These are phyloP conservation scores for Ennomos fuscantarius DNA, from an alignment of 2,888 invertebrate genomes.

Conservation along the genomic window DNA sequence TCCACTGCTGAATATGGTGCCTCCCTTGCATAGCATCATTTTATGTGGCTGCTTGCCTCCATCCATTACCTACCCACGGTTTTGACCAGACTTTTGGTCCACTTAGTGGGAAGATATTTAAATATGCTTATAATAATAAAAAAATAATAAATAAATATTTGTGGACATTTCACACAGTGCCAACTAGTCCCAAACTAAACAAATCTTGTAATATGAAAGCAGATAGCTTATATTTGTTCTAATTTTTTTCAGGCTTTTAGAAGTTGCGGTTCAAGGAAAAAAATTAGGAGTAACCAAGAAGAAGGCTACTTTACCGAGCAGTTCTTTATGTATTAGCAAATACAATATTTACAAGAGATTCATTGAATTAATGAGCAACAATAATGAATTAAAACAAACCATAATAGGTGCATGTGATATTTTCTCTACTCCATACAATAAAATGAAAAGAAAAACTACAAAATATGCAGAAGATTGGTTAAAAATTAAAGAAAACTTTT, in stretches of 20 bases:
- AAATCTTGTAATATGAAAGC: too few species aligned
- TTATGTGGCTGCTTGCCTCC: too few species aligned
- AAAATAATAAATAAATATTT: too few species aligned
- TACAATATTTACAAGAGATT: constrained; percentile 81
- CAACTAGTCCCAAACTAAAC: too few species aligned
- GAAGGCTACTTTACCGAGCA: constrained; percentile 64
- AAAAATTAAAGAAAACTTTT: constrained; percentile 72
- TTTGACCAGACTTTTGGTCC: too few species aligned
- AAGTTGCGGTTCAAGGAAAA: constrained; percentile 91
- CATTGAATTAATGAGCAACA: constrained; percentile 61
- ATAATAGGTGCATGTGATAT: constrained; percentile 45
- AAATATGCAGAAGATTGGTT: constrained; percentile 67
- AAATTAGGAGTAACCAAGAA: constrained; percentile 93
- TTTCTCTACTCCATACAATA: constrained; percentile 60
- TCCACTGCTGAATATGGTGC: too few species aligned
- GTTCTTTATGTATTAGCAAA: constrained; percentile 83
- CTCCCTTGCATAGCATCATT: too few species aligned
- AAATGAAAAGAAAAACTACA: constrained; percentile 67
- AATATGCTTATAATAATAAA: too few species aligned
- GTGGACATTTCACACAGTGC: too few species aligned
- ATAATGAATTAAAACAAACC: constrained; percentile 48
- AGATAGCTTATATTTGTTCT: too few species aligned
- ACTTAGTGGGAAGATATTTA: too few species aligned
- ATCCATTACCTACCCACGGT: too few species aligned
- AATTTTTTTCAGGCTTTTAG: constrained; percentile 82